These are phyloP conservation scores for Aphaenogaster ashmeadi DNA, from an alignment of 1,140 invertebrate genomes.

Conservation along the genomic window DNA sequence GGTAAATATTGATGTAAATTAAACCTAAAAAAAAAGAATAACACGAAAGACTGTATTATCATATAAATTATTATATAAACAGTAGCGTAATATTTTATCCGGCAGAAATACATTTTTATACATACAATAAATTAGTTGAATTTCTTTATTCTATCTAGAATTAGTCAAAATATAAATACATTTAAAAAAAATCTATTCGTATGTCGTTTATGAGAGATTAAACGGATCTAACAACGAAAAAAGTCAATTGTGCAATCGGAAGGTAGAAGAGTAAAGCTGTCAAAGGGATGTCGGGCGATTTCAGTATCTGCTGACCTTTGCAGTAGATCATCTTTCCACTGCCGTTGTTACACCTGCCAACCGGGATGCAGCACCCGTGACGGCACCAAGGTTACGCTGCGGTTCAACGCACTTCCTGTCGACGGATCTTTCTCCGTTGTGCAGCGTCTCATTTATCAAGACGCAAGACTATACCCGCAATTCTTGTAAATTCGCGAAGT, in stretches of 20 bases:
- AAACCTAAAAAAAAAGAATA: neutral
- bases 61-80: neutral
- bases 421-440: slow-evolving; percentile 76
- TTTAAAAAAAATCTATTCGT: neutral
- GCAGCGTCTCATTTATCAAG: slow-evolving; percentile 52
- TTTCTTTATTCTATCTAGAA: no score
- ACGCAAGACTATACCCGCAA: neutral
- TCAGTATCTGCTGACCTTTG: slow-evolving; percentile 47
- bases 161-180: neutral
- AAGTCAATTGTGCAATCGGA: neutral
- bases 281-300: slow-evolving; percentile 46
- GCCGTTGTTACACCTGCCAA: slow-evolving; percentile 83
- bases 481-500: slow-evolving; percentile 17
- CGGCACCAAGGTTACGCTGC: slow-evolving; percentile 84
- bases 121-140: neutral
- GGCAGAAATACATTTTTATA: neutral
- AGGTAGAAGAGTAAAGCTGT: neutral
- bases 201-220: neutral
- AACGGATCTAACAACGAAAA: neutral
- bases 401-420: slow-evolving; percentile 86
- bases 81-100: neutral
- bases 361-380: slow-evolving; percentile 83
- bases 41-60: neutral
- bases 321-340: slow-evolving; percentile 64
- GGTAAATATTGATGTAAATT: neutral